Conservation (phyloP, 1,140 invertebrate genomes). For the Brachionus sp. region DNA sequence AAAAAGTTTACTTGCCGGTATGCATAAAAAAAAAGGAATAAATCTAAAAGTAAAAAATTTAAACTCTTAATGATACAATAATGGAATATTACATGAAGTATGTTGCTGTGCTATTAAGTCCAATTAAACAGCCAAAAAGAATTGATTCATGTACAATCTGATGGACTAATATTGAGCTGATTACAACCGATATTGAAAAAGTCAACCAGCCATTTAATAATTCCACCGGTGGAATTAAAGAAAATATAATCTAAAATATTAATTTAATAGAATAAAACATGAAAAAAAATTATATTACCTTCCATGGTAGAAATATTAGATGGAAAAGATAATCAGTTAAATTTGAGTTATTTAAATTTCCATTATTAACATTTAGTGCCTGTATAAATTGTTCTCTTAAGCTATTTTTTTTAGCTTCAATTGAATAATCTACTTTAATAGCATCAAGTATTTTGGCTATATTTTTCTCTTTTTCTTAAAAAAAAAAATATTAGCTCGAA, state of each 20-base stretch:
- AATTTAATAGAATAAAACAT: neutral
- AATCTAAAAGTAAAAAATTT: neutral
- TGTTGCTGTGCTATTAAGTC: neutral
- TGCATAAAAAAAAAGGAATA: neutral
- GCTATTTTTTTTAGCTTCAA: neutral
- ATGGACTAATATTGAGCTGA: neutral
- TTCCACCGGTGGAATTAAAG: neutral
- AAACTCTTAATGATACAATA: neutral
- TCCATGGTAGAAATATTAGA: neutral
- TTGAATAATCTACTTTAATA: neutral
- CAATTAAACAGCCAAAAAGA: neutral
- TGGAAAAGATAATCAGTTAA: neutral
- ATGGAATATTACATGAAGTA: neutral
- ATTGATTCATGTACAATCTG: neutral
- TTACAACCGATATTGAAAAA: neutral
- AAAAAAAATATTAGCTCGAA: too few species aligned
- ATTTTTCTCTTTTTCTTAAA: neutral
- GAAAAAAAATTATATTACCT: neutral
- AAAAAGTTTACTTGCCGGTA: constrained; percentile 19
- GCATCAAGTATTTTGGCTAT: neutral
- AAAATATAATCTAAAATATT: neutral
- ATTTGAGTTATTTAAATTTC: neutral
- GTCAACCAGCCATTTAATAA: neutral
- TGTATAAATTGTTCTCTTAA: neutral
- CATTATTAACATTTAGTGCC: neutral